Conservation (phyloP, 2,888 invertebrate species). For the Hypercompe scribonia region DNA sequence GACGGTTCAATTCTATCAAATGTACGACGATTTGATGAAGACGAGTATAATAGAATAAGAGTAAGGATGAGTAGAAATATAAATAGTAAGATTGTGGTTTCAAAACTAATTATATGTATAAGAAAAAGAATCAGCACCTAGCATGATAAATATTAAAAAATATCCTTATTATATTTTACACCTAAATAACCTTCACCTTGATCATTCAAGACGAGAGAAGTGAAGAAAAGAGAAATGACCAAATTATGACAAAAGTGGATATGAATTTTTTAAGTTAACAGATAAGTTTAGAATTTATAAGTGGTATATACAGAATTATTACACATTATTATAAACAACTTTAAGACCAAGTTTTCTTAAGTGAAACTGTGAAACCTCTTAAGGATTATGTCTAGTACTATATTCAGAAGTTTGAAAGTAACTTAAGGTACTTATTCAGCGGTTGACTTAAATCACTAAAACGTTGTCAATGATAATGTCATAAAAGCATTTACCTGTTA, state of each 20-base stretch:
- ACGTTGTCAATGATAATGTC: background rate
- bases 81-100: no score
- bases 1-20: background rate
- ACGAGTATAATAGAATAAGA: background rate
- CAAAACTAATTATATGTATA: no score
- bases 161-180: no score
- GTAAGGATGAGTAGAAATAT: no score
- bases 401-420: constrained; percentile 2
- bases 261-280: background rate
- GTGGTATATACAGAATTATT: background rate
- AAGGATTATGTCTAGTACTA: constrained; percentile 1
- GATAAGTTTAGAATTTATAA: background rate
- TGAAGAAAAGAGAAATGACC: no score
- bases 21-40: background rate
- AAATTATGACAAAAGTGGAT: background rate
- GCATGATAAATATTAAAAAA: no score
- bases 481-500: background rate
- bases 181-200: no score
- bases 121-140: no score
- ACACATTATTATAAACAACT: background rate
- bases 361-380: constrained; percentile 2
- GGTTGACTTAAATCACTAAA: background rate
- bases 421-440: background rate
- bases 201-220: no score
- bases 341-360: background rate